Percentiles rank a stretch among this genome's conserved stretches.
Evolutionary conservation across 2,113 vertebrate genomes (phyloP).

Genomic region (Centropus bengalensis): DNA sequence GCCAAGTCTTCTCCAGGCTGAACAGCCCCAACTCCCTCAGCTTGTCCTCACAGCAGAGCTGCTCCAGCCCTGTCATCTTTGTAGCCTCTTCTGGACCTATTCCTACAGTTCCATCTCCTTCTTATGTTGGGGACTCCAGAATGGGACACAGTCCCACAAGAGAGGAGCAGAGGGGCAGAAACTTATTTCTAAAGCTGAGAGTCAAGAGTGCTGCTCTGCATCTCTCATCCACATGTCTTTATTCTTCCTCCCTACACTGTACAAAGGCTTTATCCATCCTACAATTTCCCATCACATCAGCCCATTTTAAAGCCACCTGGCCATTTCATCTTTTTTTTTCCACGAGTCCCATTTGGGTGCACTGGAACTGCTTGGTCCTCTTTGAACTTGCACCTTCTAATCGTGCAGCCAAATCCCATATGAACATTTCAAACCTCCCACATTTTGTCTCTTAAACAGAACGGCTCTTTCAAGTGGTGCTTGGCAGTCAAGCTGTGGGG

Average conservation of each 20-base stretch:
- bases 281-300: neutral
- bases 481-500: neutral
- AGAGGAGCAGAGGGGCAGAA: too few relatives aligned
- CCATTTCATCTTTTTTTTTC: neutral
- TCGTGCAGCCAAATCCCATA: neutral
- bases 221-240: neutral
- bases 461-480: conserved; percentile 29
- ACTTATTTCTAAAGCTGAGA: neutral
- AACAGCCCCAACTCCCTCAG: too few relatives aligned
- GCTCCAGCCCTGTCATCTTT: too few relatives aligned
- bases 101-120: too few relatives aligned
- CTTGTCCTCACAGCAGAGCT: too few relatives aligned
- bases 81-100: too few relatives aligned
- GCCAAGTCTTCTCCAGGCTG: too few relatives aligned
- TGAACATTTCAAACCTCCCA: conserved; percentile 6
- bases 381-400: neutral
- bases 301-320: neutral
- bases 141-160: too few relatives aligned
- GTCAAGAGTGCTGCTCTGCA: neutral
- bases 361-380: neutral
- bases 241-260: neutral
- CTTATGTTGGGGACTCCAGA: too few relatives aligned
- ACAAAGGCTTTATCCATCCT: neutral
- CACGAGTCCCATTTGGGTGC: neutral
- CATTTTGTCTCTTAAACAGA: conserved; percentile 8